Evolutionary conservation across 2,888 invertebrate genomes (phyloP).

Genomic region (Tenthredo notha): DNA sequence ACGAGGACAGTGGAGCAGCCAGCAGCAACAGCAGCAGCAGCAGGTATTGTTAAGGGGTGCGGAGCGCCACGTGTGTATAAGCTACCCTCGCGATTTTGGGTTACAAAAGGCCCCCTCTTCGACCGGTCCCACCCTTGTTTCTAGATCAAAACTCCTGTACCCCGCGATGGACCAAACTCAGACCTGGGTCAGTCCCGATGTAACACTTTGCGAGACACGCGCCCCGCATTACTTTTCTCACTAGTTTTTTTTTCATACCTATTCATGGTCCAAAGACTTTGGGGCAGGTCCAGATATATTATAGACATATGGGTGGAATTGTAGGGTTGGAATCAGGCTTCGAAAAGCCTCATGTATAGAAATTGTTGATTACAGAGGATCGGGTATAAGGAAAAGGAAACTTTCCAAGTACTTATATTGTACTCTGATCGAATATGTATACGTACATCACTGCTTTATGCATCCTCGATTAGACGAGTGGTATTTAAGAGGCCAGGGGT

Average conservation of each 20-base stretch:
- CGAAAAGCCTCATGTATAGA: too few species aligned
- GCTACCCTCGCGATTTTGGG: conserved; percentile 2
- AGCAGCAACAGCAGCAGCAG: background rate
- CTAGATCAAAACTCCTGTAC: background rate
- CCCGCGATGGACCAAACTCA: background rate
- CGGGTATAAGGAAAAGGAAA: too few species aligned
- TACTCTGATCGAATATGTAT: conserved; percentile 63
- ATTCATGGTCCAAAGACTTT: background rate
- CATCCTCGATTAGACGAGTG: conserved; percentile 63
- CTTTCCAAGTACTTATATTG: too few species aligned
- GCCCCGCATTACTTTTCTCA: background rate
- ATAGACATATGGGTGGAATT: background rate
- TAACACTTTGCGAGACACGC: background rate
- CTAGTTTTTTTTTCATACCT: background rate
- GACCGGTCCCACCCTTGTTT: background rate
- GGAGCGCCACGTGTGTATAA: background rate
- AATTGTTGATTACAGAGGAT: too few species aligned
- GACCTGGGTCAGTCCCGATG: background rate
- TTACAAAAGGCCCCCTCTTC: conserved; percentile 9
- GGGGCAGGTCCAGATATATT: background rate
- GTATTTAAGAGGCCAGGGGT: background rate
- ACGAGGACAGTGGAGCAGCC: conserved; percentile 38
- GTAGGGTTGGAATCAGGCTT: too few species aligned
- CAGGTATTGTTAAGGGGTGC: conserved; percentile 33
- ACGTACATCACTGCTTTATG: conserved; percentile 42